These are phyloP conservation scores for Amorpha juglandis DNA, from an alignment of 2,888 invertebrate species.

Conservation along the genomic window DNA sequence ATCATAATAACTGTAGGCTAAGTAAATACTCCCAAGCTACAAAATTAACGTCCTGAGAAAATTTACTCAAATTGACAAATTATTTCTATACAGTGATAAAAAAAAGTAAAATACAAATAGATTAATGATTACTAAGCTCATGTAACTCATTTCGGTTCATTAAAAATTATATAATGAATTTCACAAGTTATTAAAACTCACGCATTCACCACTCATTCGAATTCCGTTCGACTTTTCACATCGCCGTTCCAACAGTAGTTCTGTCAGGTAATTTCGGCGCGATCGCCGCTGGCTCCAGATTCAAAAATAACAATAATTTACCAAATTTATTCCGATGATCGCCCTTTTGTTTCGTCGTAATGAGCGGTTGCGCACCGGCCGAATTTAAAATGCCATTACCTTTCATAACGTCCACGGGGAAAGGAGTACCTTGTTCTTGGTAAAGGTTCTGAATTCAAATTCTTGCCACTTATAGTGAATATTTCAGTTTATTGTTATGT, in stretches of 20 bases:
- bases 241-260: conserved; percentile 34
- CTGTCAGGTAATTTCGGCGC: conserved; percentile 30
- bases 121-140: conserved; percentile 1
- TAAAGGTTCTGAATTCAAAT: conserved; percentile 29
- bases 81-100: background rate
- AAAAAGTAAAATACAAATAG: background rate
- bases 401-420: conserved; percentile 53
- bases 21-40: too few relatives aligned
- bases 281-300: conserved; percentile 55
- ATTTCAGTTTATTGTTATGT: conserved; percentile 26
- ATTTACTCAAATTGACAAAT: background rate
- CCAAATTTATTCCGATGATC: conserved; percentile 77
- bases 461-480: conserved; percentile 12
- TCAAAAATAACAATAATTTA: conserved; percentile 78
- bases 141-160: background rate
- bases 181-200: background rate
- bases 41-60: too few relatives aligned
- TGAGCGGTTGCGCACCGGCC: conserved; percentile 57
- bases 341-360: conserved; percentile 73
- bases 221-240: conserved; percentile 23
- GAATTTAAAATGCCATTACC: conserved; percentile 67
- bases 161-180: background rate
- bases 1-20: too few relatives aligned
- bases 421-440: conserved; percentile 37
- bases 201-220: conserved; percentile 12